Evolutionary conservation across 2,888 invertebrate species (phyloP), one percentile per base, ranked within the genome.

Genomic region (Oscheius sp.): DNA sequence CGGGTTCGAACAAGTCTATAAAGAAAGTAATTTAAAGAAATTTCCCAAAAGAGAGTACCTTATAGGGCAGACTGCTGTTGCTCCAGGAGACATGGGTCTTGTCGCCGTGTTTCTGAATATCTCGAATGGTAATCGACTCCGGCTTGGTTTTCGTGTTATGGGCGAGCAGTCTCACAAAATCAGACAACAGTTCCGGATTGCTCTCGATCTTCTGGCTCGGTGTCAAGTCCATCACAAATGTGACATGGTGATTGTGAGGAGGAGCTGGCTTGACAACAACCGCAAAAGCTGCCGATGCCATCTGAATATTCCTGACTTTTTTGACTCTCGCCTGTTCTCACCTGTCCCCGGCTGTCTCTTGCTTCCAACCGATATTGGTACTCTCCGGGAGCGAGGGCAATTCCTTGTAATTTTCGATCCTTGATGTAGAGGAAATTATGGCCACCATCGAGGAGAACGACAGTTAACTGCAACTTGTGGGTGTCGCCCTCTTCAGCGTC

Each of bases 401-500:
- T 77, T 49, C 85, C 86, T 21, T 70, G 72, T 7, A 81, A 52
- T 74, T 77, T 79, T 45, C 73, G 72, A 0, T 75, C 70, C 25
- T 64, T 56, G n/a, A 66, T 66, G 55, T 55, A 66, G 13, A 72
- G 66, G 43, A 35, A 72, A 25, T 56, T 72, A 1, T 56, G 35
- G 1, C 27, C 53, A n/a, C 29, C 49, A 45, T 79, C 76, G 12
- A 81, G 73, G 2, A 81, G 27, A 29, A 77, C 63, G 12, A 84
- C 77, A 1, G 78, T 58, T 2, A 85, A 74, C 18, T 61, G 58
- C 61, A 85, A 73, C 43, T 77, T 78, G 74, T 75, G 77, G 25
- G 84, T 84, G 59, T 79, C 74, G 16, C 86, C 86, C 53, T 86
- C 86, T 66, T 86, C 85, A 3, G 76, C 74, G 74, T 87, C 87